A percentile compares a stretch with the other conserved stretches of the same genome.
Conservation (phyloP, 2,797 vertebrate species). For the Simalia tracyae region DNA sequence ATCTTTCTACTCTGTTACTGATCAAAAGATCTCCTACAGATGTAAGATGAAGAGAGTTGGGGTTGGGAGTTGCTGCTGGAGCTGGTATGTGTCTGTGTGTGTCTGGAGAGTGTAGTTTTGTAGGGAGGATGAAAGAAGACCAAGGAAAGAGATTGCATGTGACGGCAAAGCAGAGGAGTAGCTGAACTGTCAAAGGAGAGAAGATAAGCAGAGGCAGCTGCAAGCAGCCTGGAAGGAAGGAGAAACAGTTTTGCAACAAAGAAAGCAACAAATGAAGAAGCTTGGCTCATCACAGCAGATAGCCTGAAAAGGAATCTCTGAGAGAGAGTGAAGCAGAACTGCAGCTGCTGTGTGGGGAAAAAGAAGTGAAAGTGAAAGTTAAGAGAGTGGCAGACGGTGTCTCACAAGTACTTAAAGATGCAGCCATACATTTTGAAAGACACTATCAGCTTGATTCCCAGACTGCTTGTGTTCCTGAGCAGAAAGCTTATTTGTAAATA, state of each 20-base stretch:
- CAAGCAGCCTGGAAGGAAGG: not conserved
- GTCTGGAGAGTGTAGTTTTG: not conserved
- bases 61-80: not conserved
- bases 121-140: not conserved
- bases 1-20: not conserved
- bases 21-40: not conserved
- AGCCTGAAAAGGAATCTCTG: not conserved
- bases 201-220: not conserved
- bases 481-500: not conserved
- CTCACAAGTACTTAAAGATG: not conserved
- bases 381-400: not conserved
- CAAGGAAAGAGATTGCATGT: not conserved
- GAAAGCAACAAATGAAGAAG: not conserved
- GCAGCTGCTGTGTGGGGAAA: not conserved
- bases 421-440: not conserved
- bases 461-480: not conserved
- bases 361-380: not conserved
- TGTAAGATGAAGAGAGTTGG: not conserved
- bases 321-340: not conserved
- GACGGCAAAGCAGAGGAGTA: not conserved
- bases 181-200: not conserved
- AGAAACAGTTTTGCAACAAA: not conserved
- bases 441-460: not conserved
- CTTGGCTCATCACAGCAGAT: not conserved
- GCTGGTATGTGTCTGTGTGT: not conserved